Base-by-base conservation (phyloP, 1,140 invertebrate genomes). In the Pentalonia nigronervosa region DNA sequence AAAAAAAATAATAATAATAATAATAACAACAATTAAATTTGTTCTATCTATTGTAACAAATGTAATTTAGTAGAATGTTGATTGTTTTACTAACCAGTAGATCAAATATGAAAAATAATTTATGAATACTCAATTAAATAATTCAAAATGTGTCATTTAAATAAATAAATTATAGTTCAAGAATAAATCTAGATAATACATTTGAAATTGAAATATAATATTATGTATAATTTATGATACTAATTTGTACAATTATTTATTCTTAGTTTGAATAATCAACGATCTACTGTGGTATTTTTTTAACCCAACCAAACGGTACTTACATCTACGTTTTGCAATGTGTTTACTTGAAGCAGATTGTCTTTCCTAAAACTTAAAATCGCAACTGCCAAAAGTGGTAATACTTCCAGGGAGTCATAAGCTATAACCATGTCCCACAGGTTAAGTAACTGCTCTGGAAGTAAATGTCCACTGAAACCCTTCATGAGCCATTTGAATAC, bases 401-500 rank as follows among this genome's bases (percentile, higher is more conserved):
- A 96, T 48, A 99, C 97, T 95, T 99, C 98, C 60, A 99, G 95
- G 9, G 98, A 98, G 95, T 99, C 98, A 94, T 98, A 98, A 17
- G 98, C 98, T 3, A 99, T 95, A 92, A 99, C 97, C 94, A 98
- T 95, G 95, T 99, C 98, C 98, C 98, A 99, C 20, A 99, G 95
- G 60, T 97, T 97, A 1, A 99, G 95, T 1, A 99, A 95, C 95
- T 99, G 98, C 94, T 99, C 98, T 9, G 98, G 98, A 0, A 98
- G 97, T 88, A 99, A 95, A 95, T 99, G 98, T 0, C 99, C 98
- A 94, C 98, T 99, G 95, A 99, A 99, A 4, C 97, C 98, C 94
- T 98, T 96, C 96, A 99, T 99, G 21, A 99, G 95, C 99, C 99
- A 99, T 95, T 99, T 99, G 95, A 99, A 98, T 7, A 98, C 98